phyloP scores from a whole-genome alignment of 2,888 invertebrate genomes.

The Mesochorus sp. region DNA sequence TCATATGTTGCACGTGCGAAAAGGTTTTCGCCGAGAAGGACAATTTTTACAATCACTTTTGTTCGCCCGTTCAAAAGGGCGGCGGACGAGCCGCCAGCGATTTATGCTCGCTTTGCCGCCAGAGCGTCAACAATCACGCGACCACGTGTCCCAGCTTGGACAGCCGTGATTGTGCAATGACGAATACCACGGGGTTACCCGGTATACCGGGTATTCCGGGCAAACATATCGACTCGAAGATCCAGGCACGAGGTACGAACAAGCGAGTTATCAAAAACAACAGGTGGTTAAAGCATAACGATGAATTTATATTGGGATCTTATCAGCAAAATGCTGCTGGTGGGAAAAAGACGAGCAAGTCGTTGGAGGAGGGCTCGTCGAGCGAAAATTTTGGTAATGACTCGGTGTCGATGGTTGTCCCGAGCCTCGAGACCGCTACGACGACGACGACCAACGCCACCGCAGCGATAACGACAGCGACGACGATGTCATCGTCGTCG shows the following conservation, averaged over 20 bases:
- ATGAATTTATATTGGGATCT: slow-evolving; percentile 63
- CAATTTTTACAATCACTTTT: slow-evolving; percentile 90
- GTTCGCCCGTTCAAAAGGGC: slow-evolving; percentile 76
- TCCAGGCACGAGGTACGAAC: slow-evolving; percentile 4
- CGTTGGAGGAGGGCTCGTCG: slow-evolving; percentile 8
- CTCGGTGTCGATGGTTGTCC: slow-evolving; percentile 62
- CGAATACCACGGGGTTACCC: slow-evolving; percentile 8
- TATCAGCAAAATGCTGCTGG: slow-evolving; percentile 73
- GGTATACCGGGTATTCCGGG: slow-evolving; percentile 47
- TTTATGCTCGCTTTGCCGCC: slow-evolving; percentile 77
- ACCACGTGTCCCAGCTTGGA: slow-evolving; percentile 72
- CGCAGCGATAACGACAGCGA: slow-evolving; percentile 41
- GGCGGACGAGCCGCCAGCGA: slow-evolving; percentile 54
- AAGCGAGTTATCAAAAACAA: slow-evolving; percentile 71
- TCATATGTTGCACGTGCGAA: slow-evolving; percentile 92
- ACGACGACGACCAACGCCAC: background rate
- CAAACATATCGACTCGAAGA: slow-evolving; percentile 45
- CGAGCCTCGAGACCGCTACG: slow-evolving; percentile 73
- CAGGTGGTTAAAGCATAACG: slow-evolving; percentile 68
- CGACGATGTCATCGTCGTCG: slow-evolving; percentile 66
- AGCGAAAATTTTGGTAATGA: background rate
- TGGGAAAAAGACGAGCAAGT: slow-evolving; percentile 78
- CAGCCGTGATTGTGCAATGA: background rate
- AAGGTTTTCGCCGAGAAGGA: slow-evolving; percentile 90
- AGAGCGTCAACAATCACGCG: slow-evolving; percentile 72